phyloP scores from a whole-genome alignment of 2,888 invertebrate genomes.

The Lucinisca nassula region DNA sequence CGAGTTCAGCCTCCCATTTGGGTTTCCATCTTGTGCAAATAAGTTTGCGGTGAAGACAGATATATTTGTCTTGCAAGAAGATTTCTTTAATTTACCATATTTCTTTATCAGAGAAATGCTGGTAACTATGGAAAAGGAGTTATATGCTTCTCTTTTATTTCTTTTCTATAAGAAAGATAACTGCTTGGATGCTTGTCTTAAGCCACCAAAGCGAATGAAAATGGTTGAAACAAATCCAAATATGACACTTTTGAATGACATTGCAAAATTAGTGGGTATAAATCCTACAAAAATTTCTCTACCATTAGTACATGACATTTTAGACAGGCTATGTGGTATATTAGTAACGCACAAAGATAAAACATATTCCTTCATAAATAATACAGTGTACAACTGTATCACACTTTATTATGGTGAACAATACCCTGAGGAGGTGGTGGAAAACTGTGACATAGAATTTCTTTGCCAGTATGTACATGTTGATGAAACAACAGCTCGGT shows the following conservation, averaged over 20 bases:
- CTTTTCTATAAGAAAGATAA: constrained; percentile 1
- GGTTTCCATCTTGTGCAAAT: neutral
- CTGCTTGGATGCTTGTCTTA: neutral
- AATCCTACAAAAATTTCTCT: neutral
- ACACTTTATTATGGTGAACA: neutral
- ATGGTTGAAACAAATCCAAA: neutral
- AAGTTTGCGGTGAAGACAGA: neutral
- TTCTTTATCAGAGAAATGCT: neutral
- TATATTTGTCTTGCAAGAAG: neutral
- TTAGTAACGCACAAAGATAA: neutral
- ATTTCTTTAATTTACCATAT: constrained; percentile 5
- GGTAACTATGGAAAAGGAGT: neutral
- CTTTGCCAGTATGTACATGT: neutral
- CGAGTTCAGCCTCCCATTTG: neutral
- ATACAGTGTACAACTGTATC: neutral
- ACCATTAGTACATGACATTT: neutral
- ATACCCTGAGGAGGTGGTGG: constrained; percentile 11
- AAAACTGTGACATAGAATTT: constrained; percentile 14
- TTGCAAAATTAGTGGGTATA: constrained; percentile 3
- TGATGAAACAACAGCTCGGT: neutral
- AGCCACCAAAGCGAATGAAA: constrained; percentile 1
- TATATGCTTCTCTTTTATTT: neutral
- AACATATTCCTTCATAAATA: neutral
- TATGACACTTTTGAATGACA: neutral
- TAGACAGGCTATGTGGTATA: neutral